phyloP scores from a whole-genome alignment of 2,888 invertebrate species.

The Oscheius onirici region DNA sequence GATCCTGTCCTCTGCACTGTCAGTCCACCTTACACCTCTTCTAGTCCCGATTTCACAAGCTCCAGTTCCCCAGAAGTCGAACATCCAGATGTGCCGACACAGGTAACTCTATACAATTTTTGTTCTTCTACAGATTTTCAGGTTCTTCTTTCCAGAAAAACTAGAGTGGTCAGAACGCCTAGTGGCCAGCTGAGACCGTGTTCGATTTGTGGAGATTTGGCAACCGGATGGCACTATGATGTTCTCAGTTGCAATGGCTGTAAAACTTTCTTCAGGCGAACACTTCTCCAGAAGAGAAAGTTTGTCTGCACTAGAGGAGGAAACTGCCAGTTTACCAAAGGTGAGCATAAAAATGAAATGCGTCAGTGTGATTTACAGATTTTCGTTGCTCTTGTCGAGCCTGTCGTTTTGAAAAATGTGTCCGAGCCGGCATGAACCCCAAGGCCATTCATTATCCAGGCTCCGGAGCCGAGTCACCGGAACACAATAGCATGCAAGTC shows the following conservation, averaged over 20 bases:
- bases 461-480: not conserved
- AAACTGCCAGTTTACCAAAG: conserved; percentile 56
- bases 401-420: conserved; percentile 57
- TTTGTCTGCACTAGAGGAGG: conserved; percentile 56
- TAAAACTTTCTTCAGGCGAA: conserved; percentile 60
- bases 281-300: conserved; percentile 47
- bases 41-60: no score
- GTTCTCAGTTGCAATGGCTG: conserved; percentile 60
- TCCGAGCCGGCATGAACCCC: conserved; percentile 55
- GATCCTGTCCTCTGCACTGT: no score
- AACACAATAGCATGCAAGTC: not conserved
- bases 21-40: no score
- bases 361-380: conserved; percentile 35
- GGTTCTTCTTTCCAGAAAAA: not conserved
- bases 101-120: no score
- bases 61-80: no score
- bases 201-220: conserved; percentile 42
- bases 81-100: no score
- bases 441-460: conserved; percentile 25
- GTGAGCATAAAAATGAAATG: conserved; percentile 25
- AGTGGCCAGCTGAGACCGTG: conserved; percentile 13
- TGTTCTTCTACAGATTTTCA: not conserved
- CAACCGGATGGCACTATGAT: conserved; percentile 62
- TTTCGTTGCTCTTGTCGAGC: conserved; percentile 60
- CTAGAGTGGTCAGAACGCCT: not conserved